phyloP scores from a whole-genome alignment of 1,140 invertebrate species.

The Nomia melanderi region DNA sequence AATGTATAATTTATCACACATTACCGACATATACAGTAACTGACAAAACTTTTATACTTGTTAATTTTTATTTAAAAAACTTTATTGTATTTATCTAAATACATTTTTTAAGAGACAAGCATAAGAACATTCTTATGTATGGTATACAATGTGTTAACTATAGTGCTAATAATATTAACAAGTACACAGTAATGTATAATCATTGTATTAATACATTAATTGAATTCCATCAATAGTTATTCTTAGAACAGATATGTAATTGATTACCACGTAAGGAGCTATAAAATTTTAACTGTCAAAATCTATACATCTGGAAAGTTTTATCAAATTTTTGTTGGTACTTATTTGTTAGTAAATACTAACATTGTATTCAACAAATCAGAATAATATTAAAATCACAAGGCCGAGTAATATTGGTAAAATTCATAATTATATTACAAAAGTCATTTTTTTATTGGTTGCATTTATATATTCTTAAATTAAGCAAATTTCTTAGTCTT shows the following conservation, averaged over 20 bases:
- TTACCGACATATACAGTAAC: not conserved
- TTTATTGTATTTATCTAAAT: not conserved
- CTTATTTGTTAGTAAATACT: slow-evolving; percentile 35
- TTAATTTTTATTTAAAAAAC: not conserved
- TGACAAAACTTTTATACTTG: not conserved
- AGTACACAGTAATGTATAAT: slow-evolving; percentile 16
- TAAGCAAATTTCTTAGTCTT: not conserved
- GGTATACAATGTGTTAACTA: slow-evolving; percentile 23
- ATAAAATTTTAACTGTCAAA: slow-evolving; percentile 22
- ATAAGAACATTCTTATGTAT: not conserved
- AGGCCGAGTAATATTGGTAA: slow-evolving; percentile 7
- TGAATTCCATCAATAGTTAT: slow-evolving; percentile 32
- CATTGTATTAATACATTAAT: slow-evolving; percentile 20
- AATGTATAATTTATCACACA: not conserved
- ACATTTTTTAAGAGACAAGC: not conserved
- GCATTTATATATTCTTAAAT: slow-evolving; percentile 23
- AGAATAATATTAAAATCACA: slow-evolving; percentile 27
- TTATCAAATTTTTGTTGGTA: slow-evolving; percentile 17
- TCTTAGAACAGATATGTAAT: slow-evolving; percentile 4
- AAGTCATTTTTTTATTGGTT: not conserved
- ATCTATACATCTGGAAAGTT: slow-evolving; percentile 38
- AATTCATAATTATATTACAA: not conserved
- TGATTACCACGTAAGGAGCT: slow-evolving; percentile 1
- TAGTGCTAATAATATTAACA: slow-evolving; percentile 14
- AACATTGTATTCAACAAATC: not conserved